Percentiles rank a stretch among this genome's conserved stretches.
Conservation (phyloP, 2,797 vertebrate species). For the Rhinella marina region DNA sequence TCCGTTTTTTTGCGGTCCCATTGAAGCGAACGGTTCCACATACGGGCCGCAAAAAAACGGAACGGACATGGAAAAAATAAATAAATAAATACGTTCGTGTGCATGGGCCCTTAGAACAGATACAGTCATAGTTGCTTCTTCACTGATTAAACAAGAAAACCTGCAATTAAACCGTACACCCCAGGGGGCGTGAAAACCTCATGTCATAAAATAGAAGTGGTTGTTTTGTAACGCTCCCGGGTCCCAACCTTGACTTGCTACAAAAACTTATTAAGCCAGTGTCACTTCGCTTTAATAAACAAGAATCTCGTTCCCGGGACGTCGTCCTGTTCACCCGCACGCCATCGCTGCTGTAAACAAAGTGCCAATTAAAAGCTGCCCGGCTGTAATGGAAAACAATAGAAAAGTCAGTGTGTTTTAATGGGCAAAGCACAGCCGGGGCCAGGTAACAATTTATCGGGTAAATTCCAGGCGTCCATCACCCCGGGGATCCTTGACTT, state of each 20-base stretch:
- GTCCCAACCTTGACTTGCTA: slow-evolving; percentile 63
- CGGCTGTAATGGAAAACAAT: slow-evolving; percentile 97
- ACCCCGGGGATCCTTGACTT: slow-evolving; percentile 75
- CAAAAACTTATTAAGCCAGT: slow-evolving; percentile 91
- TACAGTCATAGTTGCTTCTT: too few species aligned
- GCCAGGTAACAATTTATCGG: slow-evolving; percentile 96
- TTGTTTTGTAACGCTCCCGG: not conserved
- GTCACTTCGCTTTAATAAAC: slow-evolving; percentile 98
- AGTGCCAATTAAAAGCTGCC: slow-evolving; percentile 93
- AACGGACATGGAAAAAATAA: too few species aligned
- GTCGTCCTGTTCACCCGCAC: slow-evolving; percentile 77
- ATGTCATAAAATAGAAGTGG: too few species aligned
- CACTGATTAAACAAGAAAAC: too few species aligned
- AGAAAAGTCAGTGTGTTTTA: slow-evolving; percentile 97
- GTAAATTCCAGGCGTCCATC: slow-evolving; percentile 93
- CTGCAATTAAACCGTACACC: too few species aligned
- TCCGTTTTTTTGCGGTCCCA: too few species aligned
- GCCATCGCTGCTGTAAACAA: slow-evolving; percentile 81
- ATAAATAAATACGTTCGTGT: too few species aligned
- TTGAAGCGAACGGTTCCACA: too few species aligned
- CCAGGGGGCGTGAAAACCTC: not conserved
- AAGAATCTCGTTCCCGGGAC: slow-evolving; percentile 91
- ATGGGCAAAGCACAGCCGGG: slow-evolving; percentile 95
- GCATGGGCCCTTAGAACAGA: too few species aligned
- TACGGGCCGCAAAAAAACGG: too few species aligned